These are phyloP conservation scores for Helicoverpa assulta DNA, from an alignment of 2,888 invertebrate species.

Conservation along the genomic window DNA sequence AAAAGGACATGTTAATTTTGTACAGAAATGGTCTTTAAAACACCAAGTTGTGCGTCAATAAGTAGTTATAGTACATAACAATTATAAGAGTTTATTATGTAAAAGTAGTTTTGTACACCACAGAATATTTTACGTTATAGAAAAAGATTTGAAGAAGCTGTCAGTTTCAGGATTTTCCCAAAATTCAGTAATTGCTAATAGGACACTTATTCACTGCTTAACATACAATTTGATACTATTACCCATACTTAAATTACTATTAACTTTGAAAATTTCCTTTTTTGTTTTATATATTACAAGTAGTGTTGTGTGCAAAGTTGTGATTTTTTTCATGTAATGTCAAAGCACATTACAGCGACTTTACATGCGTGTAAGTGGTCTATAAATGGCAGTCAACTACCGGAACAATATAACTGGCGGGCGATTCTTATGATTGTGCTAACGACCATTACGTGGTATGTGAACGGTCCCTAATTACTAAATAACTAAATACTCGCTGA, in stretches of 20 bases:
- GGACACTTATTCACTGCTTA: neutral
- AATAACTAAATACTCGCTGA: slow-evolving; percentile 46
- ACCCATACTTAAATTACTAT: slow-evolving; percentile 16
- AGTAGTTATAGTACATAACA: no score
- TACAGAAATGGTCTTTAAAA: neutral
- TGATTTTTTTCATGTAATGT: slow-evolving; percentile 30
- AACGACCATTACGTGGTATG: slow-evolving; percentile 40
- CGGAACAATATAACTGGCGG: slow-evolving; percentile 59
- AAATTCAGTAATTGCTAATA: slow-evolving; percentile 17
- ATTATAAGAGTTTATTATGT: neutral
- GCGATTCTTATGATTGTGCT: slow-evolving; percentile 55
- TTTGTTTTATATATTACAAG: slow-evolving; percentile 19
- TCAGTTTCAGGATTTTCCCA: neutral
- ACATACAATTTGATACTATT: slow-evolving; percentile 5
- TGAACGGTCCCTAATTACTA: slow-evolving; percentile 46
- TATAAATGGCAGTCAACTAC: slow-evolving; percentile 54
- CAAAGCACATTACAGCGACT: slow-evolving; percentile 51
- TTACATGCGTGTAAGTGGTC: slow-evolving; percentile 58
- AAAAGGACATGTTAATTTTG: neutral
- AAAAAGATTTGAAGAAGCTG: neutral
- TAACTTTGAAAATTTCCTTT: slow-evolving; percentile 20
- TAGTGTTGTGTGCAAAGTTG: slow-evolving; percentile 26
- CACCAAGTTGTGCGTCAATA: neutral
- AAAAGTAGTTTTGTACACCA: neutral
- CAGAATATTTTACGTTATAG: neutral